Evolutionary conservation across 1,140 invertebrate genomes (phyloP), one percentile per base, ranked within the genome.

Genomic region (Bathynomus jamesi): DNA sequence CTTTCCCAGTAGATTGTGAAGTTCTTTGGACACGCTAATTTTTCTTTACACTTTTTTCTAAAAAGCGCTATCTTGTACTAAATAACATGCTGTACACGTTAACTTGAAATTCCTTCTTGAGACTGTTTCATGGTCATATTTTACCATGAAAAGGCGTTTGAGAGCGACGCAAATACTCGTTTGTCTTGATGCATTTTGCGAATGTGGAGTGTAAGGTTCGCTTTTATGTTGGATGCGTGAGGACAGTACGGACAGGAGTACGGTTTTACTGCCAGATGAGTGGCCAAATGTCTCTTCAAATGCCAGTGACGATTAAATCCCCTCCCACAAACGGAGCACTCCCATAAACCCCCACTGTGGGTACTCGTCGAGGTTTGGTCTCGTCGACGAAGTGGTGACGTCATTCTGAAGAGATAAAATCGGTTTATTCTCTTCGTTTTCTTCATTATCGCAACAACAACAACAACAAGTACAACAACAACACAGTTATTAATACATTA

Each of bases 231-330:
- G 62, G 76, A 71, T n/a, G 70, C 71, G 61, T 78, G 77, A 4
- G 76, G 72, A 67, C 86, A 87, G 64, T 84, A 81, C 69, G 82
- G 81, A 73, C 86, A 87, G 17, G 61, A 46, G 77, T 67, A 76
- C 24, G 73, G 77, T 40, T 76, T 75, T 40, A 75, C 61, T 29
- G 76, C 71, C 61, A 78, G 73, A 61, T 78, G 76, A 4, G 74
- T 80, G 78, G 82, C 79, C 75, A 81, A 77, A 70, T 83, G 82
- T 5, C 82, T 77, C 70, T 80, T 81, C 27, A 83, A 73, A 71
- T 83, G 78, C 70, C 74, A 74, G 62, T 75, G 72, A 13, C 76
- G 72, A n/a, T 69, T 60, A 70, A 78, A 78, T 46, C 64, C 71
- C 4, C 76, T 72, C 30, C 75, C 69, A 63, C 78, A 78, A 1